Evolutionary conservation across 2,113 vertebrate species (phyloP).

Genomic region (Cygnus buccinator): DNA sequence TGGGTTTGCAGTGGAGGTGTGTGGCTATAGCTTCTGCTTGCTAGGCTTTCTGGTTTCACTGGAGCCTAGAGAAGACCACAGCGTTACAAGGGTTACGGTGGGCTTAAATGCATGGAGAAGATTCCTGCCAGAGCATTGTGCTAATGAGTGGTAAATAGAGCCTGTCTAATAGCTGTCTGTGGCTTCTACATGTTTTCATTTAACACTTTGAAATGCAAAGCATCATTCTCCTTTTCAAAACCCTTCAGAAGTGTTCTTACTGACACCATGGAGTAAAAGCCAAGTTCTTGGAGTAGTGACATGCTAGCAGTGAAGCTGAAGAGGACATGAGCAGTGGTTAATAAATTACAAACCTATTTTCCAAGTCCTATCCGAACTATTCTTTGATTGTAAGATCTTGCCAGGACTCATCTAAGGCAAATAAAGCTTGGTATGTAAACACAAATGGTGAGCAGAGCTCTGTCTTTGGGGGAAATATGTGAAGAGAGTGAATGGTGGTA

Average conservation of each 20-base stretch:
- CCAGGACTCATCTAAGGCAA: background rate
- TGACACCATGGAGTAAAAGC: background rate
- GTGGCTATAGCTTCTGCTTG: background rate
- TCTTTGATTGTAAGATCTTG: background rate
- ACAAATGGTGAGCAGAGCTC: background rate
- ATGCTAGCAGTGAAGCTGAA: background rate
- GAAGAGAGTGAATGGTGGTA: background rate
- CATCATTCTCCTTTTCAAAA: background rate
- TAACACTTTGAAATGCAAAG: background rate
- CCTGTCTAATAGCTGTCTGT: background rate
- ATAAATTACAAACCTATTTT: background rate
- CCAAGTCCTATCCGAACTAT: background rate
- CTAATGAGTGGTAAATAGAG: background rate
- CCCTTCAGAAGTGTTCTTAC: background rate
- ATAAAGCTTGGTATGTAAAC: background rate
- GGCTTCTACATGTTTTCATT: background rate
- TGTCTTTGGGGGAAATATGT: rapidly evolving
- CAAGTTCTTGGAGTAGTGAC: background rate
- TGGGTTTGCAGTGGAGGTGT: background rate
- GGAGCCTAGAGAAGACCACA: background rate
- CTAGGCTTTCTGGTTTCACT: background rate
- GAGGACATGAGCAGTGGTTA: background rate
- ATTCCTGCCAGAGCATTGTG: background rate
- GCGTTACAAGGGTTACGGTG: background rate
- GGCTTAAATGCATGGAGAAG: rapidly evolving